Evolutionary conservation across 2,888 invertebrate genomes (phyloP).

Genomic region (Cheilosia grossa): DNA sequence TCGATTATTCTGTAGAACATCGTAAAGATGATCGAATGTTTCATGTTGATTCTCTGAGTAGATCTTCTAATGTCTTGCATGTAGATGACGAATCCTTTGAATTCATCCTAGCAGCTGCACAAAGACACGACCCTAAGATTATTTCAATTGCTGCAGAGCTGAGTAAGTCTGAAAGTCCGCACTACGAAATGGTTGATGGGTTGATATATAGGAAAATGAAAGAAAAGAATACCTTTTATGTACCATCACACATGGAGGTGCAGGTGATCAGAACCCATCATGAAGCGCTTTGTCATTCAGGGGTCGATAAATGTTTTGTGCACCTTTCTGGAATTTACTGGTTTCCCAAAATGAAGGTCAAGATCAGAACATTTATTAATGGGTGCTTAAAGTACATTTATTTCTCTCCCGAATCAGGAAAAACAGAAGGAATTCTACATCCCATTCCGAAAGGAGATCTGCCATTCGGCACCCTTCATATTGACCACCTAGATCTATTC

Average conservation of each 20-base stretch:
- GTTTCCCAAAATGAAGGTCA: conserved; percentile 77
- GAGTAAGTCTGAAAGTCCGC: conserved; percentile 49
- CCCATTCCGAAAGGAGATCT: conserved; percentile 75
- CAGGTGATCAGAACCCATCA: conserved; percentile 72
- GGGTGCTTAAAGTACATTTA: conserved; percentile 36
- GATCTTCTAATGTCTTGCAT: conserved; percentile 54
- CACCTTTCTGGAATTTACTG: conserved; percentile 76
- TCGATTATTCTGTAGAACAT: conserved; percentile 74
- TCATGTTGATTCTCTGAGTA: conserved; percentile 78
- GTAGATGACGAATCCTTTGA: conserved; percentile 45
- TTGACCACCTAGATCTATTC: conserved; percentile 42
- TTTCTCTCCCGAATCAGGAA: conserved; percentile 52
- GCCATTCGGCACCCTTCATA: conserved; percentile 42
- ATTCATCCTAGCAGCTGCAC: conserved; percentile 51
- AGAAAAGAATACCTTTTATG: conserved; percentile 38
- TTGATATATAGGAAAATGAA: conserved; percentile 40
- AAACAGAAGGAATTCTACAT: conserved; percentile 76
- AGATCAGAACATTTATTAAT: conserved; percentile 47
- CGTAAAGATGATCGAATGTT: conserved; percentile 75
- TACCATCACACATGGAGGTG: conserved; percentile 71
- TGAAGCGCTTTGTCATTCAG: conserved; percentile 77
- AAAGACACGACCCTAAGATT: conserved; percentile 72
- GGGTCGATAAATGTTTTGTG: conserved; percentile 76
- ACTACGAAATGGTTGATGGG: conserved; percentile 39
- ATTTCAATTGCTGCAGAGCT: conserved; percentile 66